Conservation (phyloP, 2,797 vertebrate species). For the Leuciscus waleckii region DNA sequence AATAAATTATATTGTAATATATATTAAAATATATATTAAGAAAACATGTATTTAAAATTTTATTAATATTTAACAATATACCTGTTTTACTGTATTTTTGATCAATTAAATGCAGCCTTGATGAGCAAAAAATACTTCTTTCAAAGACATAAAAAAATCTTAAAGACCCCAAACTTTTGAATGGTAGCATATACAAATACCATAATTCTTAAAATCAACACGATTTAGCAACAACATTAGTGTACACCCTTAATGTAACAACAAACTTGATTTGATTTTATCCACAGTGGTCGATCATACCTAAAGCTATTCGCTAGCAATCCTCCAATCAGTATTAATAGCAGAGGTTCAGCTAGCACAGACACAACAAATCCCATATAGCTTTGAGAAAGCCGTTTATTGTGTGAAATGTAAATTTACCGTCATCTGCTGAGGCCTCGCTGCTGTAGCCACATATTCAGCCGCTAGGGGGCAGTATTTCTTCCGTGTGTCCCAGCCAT, state of each 20-base stretch:
- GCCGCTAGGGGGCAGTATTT: slow-evolving; percentile 92
- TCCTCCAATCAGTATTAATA: not conserved
- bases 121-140: not conserved
- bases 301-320: not conserved
- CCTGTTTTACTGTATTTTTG: not conserved
- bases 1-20: not conserved
- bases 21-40: not conserved
- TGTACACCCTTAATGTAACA: not conserved
- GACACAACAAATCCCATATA: not conserved
- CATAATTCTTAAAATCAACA: not conserved
- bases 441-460: slow-evolving; percentile 94
- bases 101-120: not conserved
- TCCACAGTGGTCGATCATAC: not conserved
- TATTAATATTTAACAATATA: not conserved
- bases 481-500: slow-evolving; percentile 90
- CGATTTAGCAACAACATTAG: not conserved
- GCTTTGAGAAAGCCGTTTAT: not conserved
- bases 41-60: not conserved
- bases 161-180: not conserved
- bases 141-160: not conserved
- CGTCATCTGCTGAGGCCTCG: slow-evolving; percentile 92
- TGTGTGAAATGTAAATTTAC: slow-evolving; percentile 74
- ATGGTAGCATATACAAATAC: not conserved
- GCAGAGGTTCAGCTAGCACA: not conserved
- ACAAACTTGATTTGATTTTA: not conserved